phyloP scores from a whole-genome alignment of 1,140 invertebrate species.

The Aplysia californica region DNA sequence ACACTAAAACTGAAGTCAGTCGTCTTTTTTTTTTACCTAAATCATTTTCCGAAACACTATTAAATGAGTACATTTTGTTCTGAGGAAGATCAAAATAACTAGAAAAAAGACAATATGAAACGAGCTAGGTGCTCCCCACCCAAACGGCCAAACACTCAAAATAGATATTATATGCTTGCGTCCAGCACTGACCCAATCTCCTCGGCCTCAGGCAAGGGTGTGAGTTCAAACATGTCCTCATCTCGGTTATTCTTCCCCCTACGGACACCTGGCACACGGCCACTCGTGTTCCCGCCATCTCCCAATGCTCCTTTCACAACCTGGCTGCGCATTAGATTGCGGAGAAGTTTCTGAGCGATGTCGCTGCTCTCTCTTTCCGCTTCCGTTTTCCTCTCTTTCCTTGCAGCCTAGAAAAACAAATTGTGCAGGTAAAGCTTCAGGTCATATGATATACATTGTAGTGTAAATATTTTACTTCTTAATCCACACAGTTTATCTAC shows the following conservation, averaged over 20 bases:
- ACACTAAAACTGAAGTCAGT: no score
- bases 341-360: conserved; percentile 79
- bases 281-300: neutral
- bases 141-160: no score
- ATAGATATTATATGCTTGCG: no score
- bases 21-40: no score
- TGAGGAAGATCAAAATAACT: no score
- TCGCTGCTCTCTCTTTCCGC: conserved; percentile 78
- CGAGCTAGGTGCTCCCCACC: no score
- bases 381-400: conserved; percentile 81
- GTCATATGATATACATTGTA: no score
- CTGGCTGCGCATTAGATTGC: conserved; percentile 72
- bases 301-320: conserved; percentile 51
- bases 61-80: no score
- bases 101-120: no score
- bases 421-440: no score
- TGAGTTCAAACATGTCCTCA: conserved; percentile 55
- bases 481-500: neutral
- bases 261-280: neutral
- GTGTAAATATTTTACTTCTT: no score
- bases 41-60: no score
- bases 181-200: conserved; percentile 25
- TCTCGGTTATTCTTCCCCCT: conserved; percentile 23
- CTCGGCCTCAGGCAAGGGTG: conserved; percentile 55
- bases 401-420: conserved; percentile 69